Evolutionary conservation across 30 jellyfish, hydroid and myxozoan species (phyloP).

Genomic region (Aurelia sp.): DNA sequence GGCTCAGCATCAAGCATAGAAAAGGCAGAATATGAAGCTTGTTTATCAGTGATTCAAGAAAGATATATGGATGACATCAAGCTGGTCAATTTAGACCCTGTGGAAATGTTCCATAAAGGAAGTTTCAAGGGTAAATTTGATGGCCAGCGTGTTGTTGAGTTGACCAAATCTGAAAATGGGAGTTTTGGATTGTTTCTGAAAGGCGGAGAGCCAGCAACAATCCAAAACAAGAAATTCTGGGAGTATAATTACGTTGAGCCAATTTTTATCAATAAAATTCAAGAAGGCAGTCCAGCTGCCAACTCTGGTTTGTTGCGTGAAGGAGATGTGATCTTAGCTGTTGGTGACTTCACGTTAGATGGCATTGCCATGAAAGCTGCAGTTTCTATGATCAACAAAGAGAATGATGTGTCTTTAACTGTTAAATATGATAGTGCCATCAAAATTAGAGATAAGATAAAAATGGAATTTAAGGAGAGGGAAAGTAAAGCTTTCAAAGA

Average conservation of each 20-base stretch:
- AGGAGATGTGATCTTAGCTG: slow-evolving; percentile 68
- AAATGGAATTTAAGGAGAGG: slow-evolving; percentile 26
- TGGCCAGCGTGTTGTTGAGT: slow-evolving; percentile 47
- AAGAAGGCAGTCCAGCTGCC: slow-evolving; percentile 65
- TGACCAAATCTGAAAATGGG: slow-evolving; percentile 27
- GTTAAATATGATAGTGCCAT: slow-evolving; percentile 54
- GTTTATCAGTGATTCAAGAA: slow-evolving; percentile 10
- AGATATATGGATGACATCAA: slow-evolving; percentile 29
- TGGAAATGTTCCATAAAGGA: slow-evolving; percentile 19
- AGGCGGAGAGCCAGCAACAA: slow-evolving; percentile 69
- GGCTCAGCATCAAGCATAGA: slow-evolving; percentile 37
- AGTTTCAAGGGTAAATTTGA: slow-evolving; percentile 35
- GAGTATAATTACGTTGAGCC: slow-evolving; percentile 55
- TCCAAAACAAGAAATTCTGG: slow-evolving; percentile 51
- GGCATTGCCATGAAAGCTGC: slow-evolving; percentile 51
- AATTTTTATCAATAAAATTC: slow-evolving; percentile 49
- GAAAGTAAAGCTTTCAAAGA: slow-evolving; percentile 58
- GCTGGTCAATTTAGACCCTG: not conserved
- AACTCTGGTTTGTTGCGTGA: slow-evolving; percentile 47
- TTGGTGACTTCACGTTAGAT: slow-evolving; percentile 57
- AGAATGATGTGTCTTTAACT: slow-evolving; percentile 38
- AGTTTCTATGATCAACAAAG: slow-evolving; percentile 49
- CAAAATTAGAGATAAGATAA: slow-evolving; percentile 35
- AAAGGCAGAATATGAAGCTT: slow-evolving; percentile 57
- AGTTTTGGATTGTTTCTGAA: slow-evolving; percentile 52